phyloP scores from a whole-genome alignment of 2,888 invertebrate genomes.

The Idaea biselata region DNA sequence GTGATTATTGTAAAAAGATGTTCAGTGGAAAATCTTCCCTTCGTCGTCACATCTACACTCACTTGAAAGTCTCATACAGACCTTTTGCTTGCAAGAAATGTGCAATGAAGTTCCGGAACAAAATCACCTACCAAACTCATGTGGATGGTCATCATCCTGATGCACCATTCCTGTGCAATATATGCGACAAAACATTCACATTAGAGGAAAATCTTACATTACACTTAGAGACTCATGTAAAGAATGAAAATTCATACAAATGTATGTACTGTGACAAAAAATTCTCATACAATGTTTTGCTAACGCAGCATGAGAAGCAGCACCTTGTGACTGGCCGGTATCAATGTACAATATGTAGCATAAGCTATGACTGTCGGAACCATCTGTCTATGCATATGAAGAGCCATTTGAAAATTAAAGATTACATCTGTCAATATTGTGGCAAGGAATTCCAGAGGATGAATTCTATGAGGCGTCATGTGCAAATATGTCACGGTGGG shows the following conservation, averaged over 20 bases:
- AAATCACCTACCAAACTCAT: constrained; percentile 84
- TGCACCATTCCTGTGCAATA: constrained; percentile 82
- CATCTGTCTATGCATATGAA: constrained; percentile 83
- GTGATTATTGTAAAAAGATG: constrained; percentile 83
- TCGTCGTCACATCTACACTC: constrained; percentile 84
- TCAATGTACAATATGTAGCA: constrained; percentile 85
- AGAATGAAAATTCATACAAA: constrained; percentile 73
- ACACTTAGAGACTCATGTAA: constrained; percentile 86
- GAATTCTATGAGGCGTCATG: constrained; percentile 87
- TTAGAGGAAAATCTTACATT: constrained; percentile 87
- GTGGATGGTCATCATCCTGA: constrained; percentile 76
- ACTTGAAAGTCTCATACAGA: constrained; percentile 78
- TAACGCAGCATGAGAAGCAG: constrained; percentile 85
- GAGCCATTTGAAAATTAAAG: constrained; percentile 87
- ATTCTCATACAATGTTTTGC: constrained; percentile 48
- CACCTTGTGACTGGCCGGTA: constrained; percentile 88
- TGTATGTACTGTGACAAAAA: constrained; percentile 83
- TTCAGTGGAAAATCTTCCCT: constrained; percentile 84
- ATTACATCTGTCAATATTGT: constrained; percentile 89
- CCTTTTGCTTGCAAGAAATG: constrained; percentile 84
- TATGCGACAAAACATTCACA: constrained; percentile 88
- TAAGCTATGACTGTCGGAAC: constrained; percentile 84
- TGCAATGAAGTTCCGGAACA: constrained; percentile 82
- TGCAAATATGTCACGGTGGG: constrained; percentile 87
- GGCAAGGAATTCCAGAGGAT: constrained; percentile 88